These are phyloP conservation scores for Xenotilapia flavipinnis DNA, from an alignment of 2,113 vertebrate genomes.

Conservation along the genomic window DNA sequence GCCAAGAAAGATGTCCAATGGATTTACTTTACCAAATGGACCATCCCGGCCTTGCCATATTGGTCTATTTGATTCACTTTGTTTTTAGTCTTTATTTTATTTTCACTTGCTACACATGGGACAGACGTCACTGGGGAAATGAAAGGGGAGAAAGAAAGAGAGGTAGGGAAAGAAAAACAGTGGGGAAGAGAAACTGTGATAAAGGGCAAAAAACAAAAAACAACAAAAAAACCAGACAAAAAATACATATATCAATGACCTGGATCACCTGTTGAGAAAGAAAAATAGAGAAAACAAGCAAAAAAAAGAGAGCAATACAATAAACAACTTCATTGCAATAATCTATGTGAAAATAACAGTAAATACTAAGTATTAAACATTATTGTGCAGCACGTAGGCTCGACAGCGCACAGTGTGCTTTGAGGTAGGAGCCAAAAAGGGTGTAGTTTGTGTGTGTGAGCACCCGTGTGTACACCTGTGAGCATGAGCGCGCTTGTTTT, in stretches of 20 bases:
- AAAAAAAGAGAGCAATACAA: no score
- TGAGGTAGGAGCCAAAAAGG: no score
- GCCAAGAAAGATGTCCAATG: background rate
- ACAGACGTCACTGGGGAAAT: background rate
- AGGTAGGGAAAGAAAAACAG: background rate
- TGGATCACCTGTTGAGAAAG: background rate
- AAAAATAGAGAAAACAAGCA: no score
- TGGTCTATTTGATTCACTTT: background rate
- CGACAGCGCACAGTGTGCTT: no score
- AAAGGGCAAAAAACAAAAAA: background rate
- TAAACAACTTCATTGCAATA: no score
- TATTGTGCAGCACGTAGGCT: no score
- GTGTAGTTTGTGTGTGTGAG: no score
- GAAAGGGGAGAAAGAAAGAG: background rate
- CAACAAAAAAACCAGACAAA: fast-evolving
- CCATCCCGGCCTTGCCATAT: fast-evolving
- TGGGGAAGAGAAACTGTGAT: background rate
- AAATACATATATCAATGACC: background rate
- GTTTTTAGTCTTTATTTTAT: background rate
- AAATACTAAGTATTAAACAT: no score
- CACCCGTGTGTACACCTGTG: no score
- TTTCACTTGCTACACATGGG: background rate
- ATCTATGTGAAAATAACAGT: no score
- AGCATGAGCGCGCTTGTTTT: fast-evolving
- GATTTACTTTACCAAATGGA: background rate